Evolutionary conservation across 2,888 invertebrate species (phyloP).

Genomic region (Ormyrus nitidulus): DNA sequence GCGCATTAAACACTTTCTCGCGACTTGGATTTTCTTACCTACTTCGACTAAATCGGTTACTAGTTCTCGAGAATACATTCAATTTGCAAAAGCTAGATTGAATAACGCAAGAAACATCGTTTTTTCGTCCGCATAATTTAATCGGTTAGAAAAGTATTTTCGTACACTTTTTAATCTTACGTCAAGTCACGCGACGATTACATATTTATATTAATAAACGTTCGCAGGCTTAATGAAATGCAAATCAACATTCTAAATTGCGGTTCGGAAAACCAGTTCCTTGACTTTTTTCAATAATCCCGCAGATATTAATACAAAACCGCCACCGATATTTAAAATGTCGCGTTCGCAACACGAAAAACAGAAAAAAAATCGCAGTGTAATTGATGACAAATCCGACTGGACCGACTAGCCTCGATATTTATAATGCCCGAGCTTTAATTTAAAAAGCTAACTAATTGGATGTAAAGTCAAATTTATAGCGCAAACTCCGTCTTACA

Average conservation of each 20-base stretch:
- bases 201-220: conserved; percentile 8
- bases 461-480: not conserved
- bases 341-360: too few relatives aligned
- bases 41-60: conserved; percentile 14
- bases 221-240: conserved; percentile 4
- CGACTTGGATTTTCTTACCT: conserved; percentile 10
- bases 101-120: not conserved
- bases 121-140: not conserved
- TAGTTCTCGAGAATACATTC: not conserved
- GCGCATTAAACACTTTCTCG: conserved; percentile 33
- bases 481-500: too few relatives aligned
- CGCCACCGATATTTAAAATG: not conserved
- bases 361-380: not conserved
- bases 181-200: not conserved
- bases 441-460: not conserved
- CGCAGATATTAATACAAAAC: conserved; percentile 13
- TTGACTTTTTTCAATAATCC: not conserved
- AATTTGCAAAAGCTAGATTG: too few relatives aligned
- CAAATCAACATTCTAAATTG: conserved; percentile 14
- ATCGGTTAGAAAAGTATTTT: not conserved
- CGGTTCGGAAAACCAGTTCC: conserved; percentile 29
- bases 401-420: not conserved
- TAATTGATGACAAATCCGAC: not conserved
- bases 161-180: not conserved
- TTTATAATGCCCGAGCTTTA: not conserved